Base-by-base conservation (phyloP, 1,140 invertebrate species). In the Phymorhynchus buccinoides region DNA sequence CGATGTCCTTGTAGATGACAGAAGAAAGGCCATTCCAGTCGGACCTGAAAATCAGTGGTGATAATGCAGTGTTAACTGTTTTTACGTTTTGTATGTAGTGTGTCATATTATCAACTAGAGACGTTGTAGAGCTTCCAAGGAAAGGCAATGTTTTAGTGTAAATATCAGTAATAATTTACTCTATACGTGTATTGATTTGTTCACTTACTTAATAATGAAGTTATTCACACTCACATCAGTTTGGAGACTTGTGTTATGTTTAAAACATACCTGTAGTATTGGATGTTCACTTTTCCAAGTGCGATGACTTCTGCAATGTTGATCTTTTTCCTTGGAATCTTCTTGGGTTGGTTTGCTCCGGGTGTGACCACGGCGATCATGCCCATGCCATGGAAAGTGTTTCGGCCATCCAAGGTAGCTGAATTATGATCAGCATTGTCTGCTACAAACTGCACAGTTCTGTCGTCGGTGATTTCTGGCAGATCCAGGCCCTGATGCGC, bases 301-400 rank as follows among this genome's bases (percentile, higher is more conserved):
- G 71, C 41, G 37, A 77, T 66, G 37, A 86, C 27, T 3, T 86
- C 85, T 32, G 73, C 52, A 37, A 48, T 30, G 27, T 56, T 80
- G 35, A 14, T 27, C 2, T 14, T 14, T 39, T 12, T 32, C 7
- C 48, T 39, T 9, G 44, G 30, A 39, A 52, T 78, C n/a, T 22
- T 6, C 27, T 14, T 81, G 30, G 27, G 3, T 27, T 7, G 3
- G 6, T 35, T n/a, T 32, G 81, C 35, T 16, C 84, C 83, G 35
- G 84, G 84, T 9, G 85, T 86, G 7, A 83, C 52, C 30, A 37
- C 75, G 35, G 86, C 86, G 79, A 89, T 87, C 18, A 89, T 90
- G 18, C 83, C 87, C 84, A 89, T 89, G 6, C 87, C 83, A 84
- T 89, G 88, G 48, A 89, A 86, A 7, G 86, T 90, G 39, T 87